These are phyloP conservation scores for Ceratina australensis DNA, from an alignment of 1,140 invertebrate genomes.

Conservation along the genomic window DNA sequence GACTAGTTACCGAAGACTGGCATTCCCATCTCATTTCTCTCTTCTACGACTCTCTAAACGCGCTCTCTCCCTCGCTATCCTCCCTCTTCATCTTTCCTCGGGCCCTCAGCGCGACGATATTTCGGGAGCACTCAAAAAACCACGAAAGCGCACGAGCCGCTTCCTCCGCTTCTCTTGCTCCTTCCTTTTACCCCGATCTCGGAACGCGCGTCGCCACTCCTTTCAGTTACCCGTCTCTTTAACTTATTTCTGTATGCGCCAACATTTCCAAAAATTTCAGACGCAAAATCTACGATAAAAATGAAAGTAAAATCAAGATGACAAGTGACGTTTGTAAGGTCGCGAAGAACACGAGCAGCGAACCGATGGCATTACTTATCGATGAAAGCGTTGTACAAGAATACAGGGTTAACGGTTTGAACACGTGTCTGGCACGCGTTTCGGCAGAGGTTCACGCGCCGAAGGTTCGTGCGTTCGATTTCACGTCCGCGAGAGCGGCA, in stretches of 20 bases:
- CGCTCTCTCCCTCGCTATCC: slow-evolving; percentile 46
- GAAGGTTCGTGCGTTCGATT: slow-evolving; percentile 42
- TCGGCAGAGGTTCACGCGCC: not conserved
- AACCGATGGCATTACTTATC: slow-evolving; percentile 10
- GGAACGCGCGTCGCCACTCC: not conserved
- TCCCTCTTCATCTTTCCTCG: slow-evolving; percentile 61
- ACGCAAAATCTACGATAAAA: not conserved
- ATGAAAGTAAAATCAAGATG: not conserved
- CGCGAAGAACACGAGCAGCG: slow-evolving; percentile 6
- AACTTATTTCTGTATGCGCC: not conserved
- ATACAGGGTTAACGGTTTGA: slow-evolving; percentile 21
- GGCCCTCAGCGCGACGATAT: slow-evolving; percentile 53
- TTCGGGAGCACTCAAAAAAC: slow-evolving; percentile 64
- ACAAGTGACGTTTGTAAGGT: slow-evolving; percentile 5
- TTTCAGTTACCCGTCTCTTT: not conserved
- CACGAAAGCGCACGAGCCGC: slow-evolving; percentile 56
- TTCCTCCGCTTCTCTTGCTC: slow-evolving; percentile 32
- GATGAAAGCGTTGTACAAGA: slow-evolving; percentile 26
- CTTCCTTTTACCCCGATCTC: not conserved
- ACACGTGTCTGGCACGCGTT: slow-evolving; percentile 59
- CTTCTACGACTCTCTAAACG: slow-evolving; percentile 31
- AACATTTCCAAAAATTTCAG: too few relatives aligned
- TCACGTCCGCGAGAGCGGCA: slow-evolving; percentile 56
- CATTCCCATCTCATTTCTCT: slow-evolving; percentile 59
- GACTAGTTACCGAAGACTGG: slow-evolving; percentile 69